phyloP scores from a whole-genome alignment of 2,888 invertebrate species.

The Callinectes sapidus region DNA sequence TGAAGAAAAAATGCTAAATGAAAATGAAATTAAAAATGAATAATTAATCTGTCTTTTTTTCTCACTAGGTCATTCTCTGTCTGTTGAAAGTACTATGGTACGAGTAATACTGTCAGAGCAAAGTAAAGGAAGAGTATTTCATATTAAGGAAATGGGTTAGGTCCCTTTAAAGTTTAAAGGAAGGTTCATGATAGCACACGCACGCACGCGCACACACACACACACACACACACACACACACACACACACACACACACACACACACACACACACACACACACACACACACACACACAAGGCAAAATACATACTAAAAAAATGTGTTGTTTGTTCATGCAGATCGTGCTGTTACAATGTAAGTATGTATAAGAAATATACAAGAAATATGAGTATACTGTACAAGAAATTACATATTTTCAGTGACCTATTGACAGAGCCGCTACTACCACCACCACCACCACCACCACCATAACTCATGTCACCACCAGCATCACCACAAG shows the following conservation, averaged over 20 bases:
- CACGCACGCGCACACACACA: not conserved
- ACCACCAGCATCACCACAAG: not conserved
- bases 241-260: not conserved
- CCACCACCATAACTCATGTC: not conserved
- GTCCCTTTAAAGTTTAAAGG: not conserved
- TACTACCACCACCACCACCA: not conserved
- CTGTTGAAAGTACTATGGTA: too few relatives aligned
- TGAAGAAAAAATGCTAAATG: not conserved
- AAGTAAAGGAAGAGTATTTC: not conserved
- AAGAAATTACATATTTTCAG: not conserved
- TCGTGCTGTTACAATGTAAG: not conserved
- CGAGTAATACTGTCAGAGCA: not conserved
- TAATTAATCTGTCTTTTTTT: not conserved
- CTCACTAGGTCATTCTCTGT: too few relatives aligned
- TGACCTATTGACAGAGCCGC: not conserved
- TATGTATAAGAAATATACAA: not conserved
- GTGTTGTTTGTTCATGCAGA: not conserved
- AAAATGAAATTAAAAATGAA: not conserved
- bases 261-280: constrained; percentile 12
- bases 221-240: constrained; percentile 12
- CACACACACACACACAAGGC: not conserved
- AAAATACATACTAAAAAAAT: not conserved
- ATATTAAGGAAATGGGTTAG: not conserved
- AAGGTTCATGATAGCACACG: not conserved
- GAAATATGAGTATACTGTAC: too few relatives aligned